Conservation (phyloP, 2,888 invertebrate genomes). For the Amiota communis region DNA sequence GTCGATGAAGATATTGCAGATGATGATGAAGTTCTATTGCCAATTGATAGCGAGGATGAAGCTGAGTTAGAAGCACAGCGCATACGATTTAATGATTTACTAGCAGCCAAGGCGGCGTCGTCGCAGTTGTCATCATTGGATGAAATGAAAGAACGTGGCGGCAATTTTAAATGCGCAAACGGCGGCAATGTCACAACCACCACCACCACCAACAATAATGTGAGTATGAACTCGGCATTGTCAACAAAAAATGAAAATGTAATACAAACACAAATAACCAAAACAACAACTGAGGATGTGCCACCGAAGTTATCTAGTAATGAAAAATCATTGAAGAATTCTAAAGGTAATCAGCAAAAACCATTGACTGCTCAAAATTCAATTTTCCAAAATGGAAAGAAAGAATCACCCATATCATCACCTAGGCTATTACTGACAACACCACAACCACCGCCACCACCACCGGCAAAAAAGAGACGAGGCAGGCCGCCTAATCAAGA, state of each 20-base stretch:
- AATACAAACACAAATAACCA: not conserved
- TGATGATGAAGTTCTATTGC: constrained; percentile 58
- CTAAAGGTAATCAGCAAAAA: not conserved
- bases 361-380: not conserved
- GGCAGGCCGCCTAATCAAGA: constrained; percentile 37
- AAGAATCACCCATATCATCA: not conserved
- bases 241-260: not conserved
- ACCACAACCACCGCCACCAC: not conserved
- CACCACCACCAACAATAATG: constrained; percentile 21
- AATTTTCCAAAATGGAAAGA: not conserved
- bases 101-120: constrained; percentile 44
- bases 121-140: not conserved
- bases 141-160: constrained; percentile 1
- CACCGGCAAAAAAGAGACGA: constrained; percentile 28
- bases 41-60: constrained; percentile 68
- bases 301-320: constrained; percentile 19
- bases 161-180: constrained; percentile 18
- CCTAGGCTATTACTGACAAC: not conserved
- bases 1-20: constrained; percentile 57
- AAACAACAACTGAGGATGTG: constrained; percentile 1
- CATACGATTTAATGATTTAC: constrained; percentile 61
- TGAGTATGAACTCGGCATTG: not conserved
- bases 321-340: constrained; percentile 21
- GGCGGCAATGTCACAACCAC: constrained; percentile 40
- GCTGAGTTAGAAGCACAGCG: constrained; percentile 68